These are phyloP conservation scores for Argyresthia goedartella DNA, from an alignment of 2,888 invertebrate genomes.

Conservation along the genomic window DNA sequence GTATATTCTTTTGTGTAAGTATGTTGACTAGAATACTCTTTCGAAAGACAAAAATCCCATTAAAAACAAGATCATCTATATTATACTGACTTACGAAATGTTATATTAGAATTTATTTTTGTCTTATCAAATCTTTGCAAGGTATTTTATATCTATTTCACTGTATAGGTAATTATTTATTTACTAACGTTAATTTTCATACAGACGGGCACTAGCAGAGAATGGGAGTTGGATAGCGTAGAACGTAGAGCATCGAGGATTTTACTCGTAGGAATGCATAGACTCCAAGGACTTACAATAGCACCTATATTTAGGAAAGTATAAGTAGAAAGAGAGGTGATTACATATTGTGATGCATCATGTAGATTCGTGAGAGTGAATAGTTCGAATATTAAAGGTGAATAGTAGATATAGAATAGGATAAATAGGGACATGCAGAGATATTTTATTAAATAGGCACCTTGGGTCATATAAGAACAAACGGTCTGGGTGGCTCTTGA, in stretches of 20 bases:
- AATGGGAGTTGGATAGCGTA: no score
- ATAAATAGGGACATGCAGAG: not conserved
- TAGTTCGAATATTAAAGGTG: conserved; percentile 24
- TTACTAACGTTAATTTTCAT: not conserved
- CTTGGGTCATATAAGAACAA: not conserved
- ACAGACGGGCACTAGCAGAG: no score
- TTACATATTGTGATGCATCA: conserved; percentile 45
- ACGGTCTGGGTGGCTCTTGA: not conserved
- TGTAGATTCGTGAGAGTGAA: conserved; percentile 30
- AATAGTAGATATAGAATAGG: conserved; percentile 16
- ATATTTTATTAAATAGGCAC: not conserved
- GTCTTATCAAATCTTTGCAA: not conserved
- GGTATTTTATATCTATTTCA: not conserved
- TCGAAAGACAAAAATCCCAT: no score
- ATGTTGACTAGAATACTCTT: no score
- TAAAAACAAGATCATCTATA: not conserved
- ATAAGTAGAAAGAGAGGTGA: conserved; percentile 46
- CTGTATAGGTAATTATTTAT: not conserved
- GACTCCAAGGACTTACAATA: no score
- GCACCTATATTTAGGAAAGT: conserved; percentile 26
- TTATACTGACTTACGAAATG: no score
- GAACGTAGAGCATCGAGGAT: no score
- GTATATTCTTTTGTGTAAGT: no score
- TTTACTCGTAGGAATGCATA: no score
- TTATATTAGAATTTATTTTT: no score